A percentile compares a stretch with the other conserved stretches of the same genome.
Evolutionary conservation across 2,888 invertebrate species (phyloP).

Genomic region (Habrosyne pyritoides): DNA sequence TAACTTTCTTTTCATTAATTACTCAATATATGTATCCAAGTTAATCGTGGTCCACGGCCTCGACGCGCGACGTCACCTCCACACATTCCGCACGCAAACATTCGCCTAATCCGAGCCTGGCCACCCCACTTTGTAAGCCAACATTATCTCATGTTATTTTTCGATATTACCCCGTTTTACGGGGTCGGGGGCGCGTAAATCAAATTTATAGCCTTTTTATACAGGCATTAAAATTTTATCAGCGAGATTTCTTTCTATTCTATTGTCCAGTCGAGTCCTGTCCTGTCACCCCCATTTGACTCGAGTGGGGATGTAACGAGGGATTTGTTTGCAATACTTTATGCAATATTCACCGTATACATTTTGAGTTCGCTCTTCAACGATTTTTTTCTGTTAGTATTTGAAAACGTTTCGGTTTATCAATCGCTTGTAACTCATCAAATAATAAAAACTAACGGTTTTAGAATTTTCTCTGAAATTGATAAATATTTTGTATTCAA

Average conservation of each 20-base stretch:
- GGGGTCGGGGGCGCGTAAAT: constrained; percentile 74
- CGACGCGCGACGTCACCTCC: constrained; percentile 14
- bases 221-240: constrained; percentile 82
- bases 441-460: too few species aligned
- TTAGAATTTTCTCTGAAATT: too few species aligned
- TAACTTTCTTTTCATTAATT: neutral
- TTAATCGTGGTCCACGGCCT: neutral
- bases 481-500: too few species aligned
- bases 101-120: constrained; percentile 57
- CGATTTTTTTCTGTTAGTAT: neutral
- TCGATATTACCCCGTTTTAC: constrained; percentile 80
- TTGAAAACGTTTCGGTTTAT: neutral
- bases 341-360: constrained; percentile 11
- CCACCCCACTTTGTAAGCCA: constrained; percentile 70
- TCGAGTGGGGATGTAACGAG: constrained; percentile 41
- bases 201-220: constrained; percentile 83
- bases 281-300: constrained; percentile 54
- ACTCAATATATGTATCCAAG: neutral
- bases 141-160: constrained; percentile 81
- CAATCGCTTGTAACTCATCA: too few species aligned
- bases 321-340: constrained; percentile 35
- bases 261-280: constrained; percentile 68
- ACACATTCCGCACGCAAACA: constrained; percentile 52
- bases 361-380: constrained; percentile 1
- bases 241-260: constrained; percentile 74